A percentile compares a stretch with the other conserved stretches of the same genome.
Conservation (phyloP, 1,140 invertebrate genomes). For the Conus betulinus region DNA sequence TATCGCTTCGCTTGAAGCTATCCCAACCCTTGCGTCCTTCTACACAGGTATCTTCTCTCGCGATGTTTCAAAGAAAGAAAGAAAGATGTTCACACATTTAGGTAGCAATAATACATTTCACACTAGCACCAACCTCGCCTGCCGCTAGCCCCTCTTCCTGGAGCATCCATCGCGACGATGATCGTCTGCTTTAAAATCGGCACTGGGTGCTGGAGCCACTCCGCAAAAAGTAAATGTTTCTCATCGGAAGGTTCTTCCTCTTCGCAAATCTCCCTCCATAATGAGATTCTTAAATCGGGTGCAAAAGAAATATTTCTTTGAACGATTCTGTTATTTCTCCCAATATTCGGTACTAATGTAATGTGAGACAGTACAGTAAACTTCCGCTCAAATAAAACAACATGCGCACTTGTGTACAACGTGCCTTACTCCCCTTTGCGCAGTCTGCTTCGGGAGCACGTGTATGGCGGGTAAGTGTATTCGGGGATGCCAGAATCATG, state of each 20-base stretch:
- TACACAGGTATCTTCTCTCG: no score
- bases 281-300: background rate
- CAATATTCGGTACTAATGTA: no score
- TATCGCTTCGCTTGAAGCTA: no score
- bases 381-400: background rate
- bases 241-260: background rate
- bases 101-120: no score
- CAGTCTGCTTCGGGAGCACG: background rate
- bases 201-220: background rate
- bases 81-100: no score
- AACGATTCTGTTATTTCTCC: no score
- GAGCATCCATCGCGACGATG: background rate
- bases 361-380: background rate
- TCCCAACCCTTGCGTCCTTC: no score
- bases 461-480: background rate
- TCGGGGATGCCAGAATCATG: no score
- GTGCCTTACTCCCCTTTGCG: background rate
- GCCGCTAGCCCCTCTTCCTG: conserved; percentile 6
- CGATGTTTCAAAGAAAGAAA: no score
- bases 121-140: background rate
- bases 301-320: no score
- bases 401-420: background rate
- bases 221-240: no score
- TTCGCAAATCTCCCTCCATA: background rate
- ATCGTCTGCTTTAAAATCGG: background rate